Percentiles rank a stretch among this genome's conserved stretches.
Evolutionary conservation across 2,113 vertebrate genomes (phyloP).

Genomic region (Nibea albiflora): DNA sequence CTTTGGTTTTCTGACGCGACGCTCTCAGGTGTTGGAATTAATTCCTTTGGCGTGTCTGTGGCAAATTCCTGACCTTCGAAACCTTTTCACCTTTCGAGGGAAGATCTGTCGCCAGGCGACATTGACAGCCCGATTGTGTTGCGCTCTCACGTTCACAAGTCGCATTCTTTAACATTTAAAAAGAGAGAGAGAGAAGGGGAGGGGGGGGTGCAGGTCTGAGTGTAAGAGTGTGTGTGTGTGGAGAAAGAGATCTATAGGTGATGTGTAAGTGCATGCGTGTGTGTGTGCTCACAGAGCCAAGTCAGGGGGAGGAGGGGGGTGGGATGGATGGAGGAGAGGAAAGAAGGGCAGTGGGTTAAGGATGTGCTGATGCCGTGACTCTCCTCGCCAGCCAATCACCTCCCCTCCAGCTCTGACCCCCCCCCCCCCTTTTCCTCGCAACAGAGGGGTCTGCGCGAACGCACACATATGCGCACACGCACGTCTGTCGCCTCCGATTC

Average conservation of each 20-base stretch:
- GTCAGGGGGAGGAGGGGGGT: constrained; percentile 27
- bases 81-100: constrained; percentile 16
- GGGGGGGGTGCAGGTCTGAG: not conserved
- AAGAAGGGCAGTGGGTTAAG: constrained; percentile 81
- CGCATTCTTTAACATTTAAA: constrained; percentile 55
- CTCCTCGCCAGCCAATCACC: constrained; percentile 70
- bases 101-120: constrained; percentile 16
- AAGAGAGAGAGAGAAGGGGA: not conserved
- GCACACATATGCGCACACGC: constrained; percentile 10
- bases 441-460: constrained; percentile 35
- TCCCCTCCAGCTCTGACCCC: constrained; percentile 57
- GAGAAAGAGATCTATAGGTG: constrained; percentile 16
- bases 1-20: not conserved
- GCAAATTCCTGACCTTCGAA: constrained; percentile 42
- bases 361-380: constrained; percentile 75
- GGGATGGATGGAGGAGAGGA: constrained; percentile 9
- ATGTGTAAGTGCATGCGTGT: not conserved
- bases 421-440: constrained; percentile 27
- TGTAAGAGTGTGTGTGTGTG: not conserved
- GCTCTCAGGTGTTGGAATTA: not conserved
- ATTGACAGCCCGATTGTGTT: constrained; percentile 46
- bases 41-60: constrained; percentile 1
- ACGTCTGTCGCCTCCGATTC: constrained; percentile 37
- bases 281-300: constrained; percentile 35
- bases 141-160: constrained; percentile 41